Evolutionary conservation across 2,113 vertebrate genomes (phyloP).

Genomic region (Gadus chalcogrammus): DNA sequence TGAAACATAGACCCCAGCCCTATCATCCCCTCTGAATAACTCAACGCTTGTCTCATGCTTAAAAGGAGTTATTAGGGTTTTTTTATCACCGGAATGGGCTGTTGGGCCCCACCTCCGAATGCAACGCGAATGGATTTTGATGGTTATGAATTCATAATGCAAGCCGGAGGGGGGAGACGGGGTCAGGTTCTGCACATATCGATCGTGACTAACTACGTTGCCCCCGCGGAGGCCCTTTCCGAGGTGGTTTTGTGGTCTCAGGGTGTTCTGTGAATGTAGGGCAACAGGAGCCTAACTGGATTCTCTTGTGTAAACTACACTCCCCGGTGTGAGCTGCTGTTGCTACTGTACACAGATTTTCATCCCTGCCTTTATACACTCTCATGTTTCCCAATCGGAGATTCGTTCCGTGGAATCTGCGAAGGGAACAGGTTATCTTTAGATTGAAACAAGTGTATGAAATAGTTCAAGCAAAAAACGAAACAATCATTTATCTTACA

Average conservation of each 20-base stretch:
- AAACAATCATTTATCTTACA: neutral
- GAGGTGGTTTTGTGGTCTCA: conserved; percentile 32
- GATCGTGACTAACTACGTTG: conserved; percentile 59
- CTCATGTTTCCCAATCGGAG: conserved; percentile 27
- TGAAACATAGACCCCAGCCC: neutral
- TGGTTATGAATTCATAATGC: conserved; percentile 64
- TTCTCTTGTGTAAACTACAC: conserved; percentile 48
- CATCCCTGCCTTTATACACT: conserved; percentile 41
- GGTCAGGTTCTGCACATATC: conserved; percentile 59
- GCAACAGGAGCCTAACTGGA: conserved; percentile 44
- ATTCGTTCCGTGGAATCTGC: conserved; percentile 6
- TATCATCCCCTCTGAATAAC: conserved; percentile 47
- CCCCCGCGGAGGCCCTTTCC: conserved; percentile 24
- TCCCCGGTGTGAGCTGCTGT: conserved; percentile 37
- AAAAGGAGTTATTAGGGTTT: conserved; percentile 19
- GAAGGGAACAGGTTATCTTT: conserved; percentile 8
- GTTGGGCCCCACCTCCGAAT: conserved; percentile 8
- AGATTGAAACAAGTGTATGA: neutral
- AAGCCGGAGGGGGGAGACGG: no score
- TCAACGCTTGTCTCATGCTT: conserved; percentile 41
- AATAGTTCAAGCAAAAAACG: neutral
- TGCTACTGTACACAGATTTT: conserved; percentile 62
- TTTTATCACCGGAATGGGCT: conserved; percentile 6
- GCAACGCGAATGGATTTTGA: conserved; percentile 40
- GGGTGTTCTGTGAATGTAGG: conserved; percentile 25